phyloP scores from a whole-genome alignment of 2,888 invertebrate species.

The Xanthia icteritia region DNA sequence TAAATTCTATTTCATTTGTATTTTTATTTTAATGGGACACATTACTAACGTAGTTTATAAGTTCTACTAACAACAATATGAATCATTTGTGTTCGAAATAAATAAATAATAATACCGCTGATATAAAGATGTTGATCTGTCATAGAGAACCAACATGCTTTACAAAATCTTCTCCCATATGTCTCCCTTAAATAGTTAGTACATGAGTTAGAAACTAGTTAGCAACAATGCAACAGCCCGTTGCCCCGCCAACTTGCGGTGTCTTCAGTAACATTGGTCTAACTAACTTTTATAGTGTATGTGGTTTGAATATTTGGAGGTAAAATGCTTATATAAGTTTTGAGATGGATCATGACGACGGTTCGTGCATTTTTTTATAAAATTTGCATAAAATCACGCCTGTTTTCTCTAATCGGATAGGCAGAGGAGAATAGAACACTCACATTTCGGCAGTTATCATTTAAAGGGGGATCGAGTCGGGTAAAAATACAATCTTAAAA shows the following conservation, averaged over 20 bases:
- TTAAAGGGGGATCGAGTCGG: neutral
- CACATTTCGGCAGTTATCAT: neutral
- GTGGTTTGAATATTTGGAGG: slow-evolving; percentile 24
- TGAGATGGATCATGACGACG: slow-evolving; percentile 3
- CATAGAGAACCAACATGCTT: slow-evolving; percentile 9
- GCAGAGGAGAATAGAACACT: neutral
- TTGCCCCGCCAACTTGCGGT: slow-evolving; percentile 55
- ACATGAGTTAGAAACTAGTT: slow-evolving; percentile 67
- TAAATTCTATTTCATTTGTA: no score
- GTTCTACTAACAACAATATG: no score
- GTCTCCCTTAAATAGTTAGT: slow-evolving; percentile 63
- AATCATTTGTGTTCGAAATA: no score
- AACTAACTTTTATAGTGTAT: slow-evolving; percentile 42
- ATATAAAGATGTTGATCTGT: no score
- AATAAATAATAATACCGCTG: no score
- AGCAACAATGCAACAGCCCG: slow-evolving; percentile 69
- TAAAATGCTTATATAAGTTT: slow-evolving; percentile 15
- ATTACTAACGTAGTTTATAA: no score
- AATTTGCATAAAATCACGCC: neutral
- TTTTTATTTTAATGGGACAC: no score
- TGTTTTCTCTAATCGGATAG: neutral
- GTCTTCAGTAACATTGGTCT: slow-evolving; percentile 46
- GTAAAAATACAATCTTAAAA: neutral
- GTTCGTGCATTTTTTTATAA: neutral
- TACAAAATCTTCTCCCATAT: slow-evolving; percentile 32